phyloP scores from a whole-genome alignment of 2,888 invertebrate species.

The Limnephilus rhombicus region DNA sequence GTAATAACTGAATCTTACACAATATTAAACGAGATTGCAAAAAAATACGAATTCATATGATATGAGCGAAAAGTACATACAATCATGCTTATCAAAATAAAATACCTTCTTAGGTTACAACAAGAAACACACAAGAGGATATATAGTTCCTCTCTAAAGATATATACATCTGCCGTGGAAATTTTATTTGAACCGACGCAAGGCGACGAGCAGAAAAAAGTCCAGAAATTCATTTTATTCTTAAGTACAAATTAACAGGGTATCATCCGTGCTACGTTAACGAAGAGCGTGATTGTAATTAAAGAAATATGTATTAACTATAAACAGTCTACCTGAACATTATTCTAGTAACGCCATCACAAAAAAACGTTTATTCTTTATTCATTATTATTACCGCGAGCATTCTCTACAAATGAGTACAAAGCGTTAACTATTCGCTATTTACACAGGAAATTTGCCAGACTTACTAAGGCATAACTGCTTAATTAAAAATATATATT shows the following conservation, averaged over 20 bases:
- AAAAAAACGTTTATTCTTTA: neutral
- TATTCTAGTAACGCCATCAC: neutral
- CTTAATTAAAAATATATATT: neutral
- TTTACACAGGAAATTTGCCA: neutral
- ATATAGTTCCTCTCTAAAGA: neutral
- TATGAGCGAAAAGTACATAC: no score
- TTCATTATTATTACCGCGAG: neutral
- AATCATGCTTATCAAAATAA: neutral
- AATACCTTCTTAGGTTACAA: neutral
- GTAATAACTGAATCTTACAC: neutral
- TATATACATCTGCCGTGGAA: neutral
- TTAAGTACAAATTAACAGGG: neutral
- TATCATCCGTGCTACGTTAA: neutral
- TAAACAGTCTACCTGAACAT: neutral
- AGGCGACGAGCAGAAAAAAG: neutral
- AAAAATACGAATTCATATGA: neutral
- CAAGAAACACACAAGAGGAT: neutral
- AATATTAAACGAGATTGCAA: neutral
- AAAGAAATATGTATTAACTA: conserved; percentile 7
- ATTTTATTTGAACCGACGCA: neutral
- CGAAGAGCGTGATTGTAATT: neutral
- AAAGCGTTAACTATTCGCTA: neutral
- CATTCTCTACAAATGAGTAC: neutral
- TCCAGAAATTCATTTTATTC: neutral
- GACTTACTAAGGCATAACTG: neutral